phyloP scores from a whole-genome alignment of 2,888 invertebrate species.

The Diarsia dahlii region DNA sequence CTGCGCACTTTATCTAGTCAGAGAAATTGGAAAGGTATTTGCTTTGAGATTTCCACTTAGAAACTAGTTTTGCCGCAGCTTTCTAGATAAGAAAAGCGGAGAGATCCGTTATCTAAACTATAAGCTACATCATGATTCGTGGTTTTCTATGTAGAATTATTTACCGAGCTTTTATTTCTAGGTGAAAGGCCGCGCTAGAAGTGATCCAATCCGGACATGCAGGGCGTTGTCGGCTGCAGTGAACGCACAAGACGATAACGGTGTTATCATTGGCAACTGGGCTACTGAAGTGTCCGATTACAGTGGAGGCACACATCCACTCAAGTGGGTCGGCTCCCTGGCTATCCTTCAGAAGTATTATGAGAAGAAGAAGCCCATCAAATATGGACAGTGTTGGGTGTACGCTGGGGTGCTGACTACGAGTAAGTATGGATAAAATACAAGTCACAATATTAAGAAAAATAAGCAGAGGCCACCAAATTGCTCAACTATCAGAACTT shows the following conservation, averaged over 20 bases:
- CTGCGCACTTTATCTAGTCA: constrained; percentile 94
- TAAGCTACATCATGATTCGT: constrained; percentile 20
- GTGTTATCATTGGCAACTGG: constrained; percentile 97
- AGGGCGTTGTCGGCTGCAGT: constrained; percentile 97
- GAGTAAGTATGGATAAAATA: constrained; percentile 81
- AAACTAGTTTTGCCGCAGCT: constrained; percentile 43
- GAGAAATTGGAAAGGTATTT: constrained; percentile 92
- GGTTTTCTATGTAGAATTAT: background rate
- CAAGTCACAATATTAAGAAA: background rate
- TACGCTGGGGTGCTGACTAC: constrained; percentile 97
- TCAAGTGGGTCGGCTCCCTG: constrained; percentile 97
- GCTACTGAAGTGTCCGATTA: constrained; percentile 95
- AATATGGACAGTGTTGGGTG: constrained; percentile 99
- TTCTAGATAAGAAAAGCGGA: constrained; percentile 43
- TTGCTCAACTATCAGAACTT: no score
- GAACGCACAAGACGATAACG: constrained; percentile 96
- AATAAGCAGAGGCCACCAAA: background rate
- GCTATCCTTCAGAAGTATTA: constrained; percentile 96
- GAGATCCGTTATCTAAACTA: constrained; percentile 15
- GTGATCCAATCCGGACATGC: constrained; percentile 94
- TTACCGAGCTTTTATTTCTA: constrained; percentile 55
- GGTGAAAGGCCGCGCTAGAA: constrained; percentile 91
- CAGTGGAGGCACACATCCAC: constrained; percentile 95
- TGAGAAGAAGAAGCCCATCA: constrained; percentile 96
- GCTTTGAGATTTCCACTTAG: constrained; percentile 37